Evolutionary conservation across 2,113 vertebrate genomes (phyloP).

Genomic region (Cinclus mexicanus): DNA sequence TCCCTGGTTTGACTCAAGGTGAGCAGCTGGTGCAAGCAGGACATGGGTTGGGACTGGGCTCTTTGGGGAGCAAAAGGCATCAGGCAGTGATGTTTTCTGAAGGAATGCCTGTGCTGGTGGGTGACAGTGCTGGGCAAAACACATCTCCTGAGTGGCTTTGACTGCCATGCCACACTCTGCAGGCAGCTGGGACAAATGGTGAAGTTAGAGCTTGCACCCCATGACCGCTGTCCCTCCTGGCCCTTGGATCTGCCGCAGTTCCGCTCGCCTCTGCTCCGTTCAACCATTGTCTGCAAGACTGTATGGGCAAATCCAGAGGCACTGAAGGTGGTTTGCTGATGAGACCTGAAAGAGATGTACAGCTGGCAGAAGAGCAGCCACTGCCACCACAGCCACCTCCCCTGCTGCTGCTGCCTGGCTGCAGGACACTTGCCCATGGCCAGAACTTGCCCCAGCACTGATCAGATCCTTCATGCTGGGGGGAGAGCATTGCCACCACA

Average conservation of each 20-base stretch:
- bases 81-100: neutral
- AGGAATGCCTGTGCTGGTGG: neutral
- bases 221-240: neutral
- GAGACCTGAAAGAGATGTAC: neutral
- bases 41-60: neutral
- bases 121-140: neutral
- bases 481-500: neutral
- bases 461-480: neutral
- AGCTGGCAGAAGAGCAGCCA: neutral
- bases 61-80: neutral
- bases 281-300: neutral
- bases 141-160: neutral
- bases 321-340: neutral
- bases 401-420: neutral
- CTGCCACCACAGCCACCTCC: neutral
- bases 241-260: neutral
- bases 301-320: neutral
- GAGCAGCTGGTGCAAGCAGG: neutral
- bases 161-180: rapidly evolving
- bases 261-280: rapidly evolving
- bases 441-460: neutral
- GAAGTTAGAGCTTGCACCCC: neutral
- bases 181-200: neutral
- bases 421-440: rapidly evolving
- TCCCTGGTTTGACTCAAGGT: neutral